These are phyloP conservation scores for Gastracanthus pulcherrimus DNA, from an alignment of 2,888 invertebrate genomes.

Conservation along the genomic window DNA sequence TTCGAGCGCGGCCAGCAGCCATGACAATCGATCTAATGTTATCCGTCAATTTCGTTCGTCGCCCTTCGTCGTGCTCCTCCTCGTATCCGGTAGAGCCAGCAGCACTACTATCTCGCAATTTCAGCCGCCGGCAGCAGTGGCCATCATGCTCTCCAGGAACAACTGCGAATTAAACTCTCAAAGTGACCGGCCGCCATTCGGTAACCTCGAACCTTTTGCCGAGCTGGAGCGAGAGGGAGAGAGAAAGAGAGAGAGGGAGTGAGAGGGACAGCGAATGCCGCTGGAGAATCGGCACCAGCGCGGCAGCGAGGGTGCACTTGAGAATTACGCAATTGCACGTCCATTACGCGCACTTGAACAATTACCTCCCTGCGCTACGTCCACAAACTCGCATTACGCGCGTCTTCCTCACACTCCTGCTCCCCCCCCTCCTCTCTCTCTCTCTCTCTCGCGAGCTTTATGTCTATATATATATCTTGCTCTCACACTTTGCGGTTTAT, in stretches of 20 bases:
- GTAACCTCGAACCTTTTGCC: constrained; percentile 13
- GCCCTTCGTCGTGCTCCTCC: too few species aligned
- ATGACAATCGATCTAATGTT: not conserved
- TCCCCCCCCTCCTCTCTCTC: not conserved
- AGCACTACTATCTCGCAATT: not conserved
- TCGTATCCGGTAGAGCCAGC: not conserved
- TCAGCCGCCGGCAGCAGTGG: not conserved
- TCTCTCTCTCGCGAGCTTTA: not conserved
- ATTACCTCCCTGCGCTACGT: not conserved
- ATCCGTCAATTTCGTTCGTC: not conserved
- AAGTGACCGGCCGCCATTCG: constrained; percentile 7
- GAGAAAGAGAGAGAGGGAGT: not conserved
- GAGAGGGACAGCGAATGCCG: not conserved
- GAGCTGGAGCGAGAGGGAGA: not conserved
- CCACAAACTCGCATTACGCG: not conserved
- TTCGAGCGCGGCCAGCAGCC: not conserved
- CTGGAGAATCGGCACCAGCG: not conserved
- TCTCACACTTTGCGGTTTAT: not conserved
- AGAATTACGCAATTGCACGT: constrained; percentile 34
- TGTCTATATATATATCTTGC: not conserved
- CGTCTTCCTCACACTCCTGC: not conserved
- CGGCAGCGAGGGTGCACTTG: not conserved
- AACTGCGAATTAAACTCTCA: constrained; percentile 15
- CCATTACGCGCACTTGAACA: constrained; percentile 36
- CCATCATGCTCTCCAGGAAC: not conserved